Evolutionary conservation across 1,140 invertebrate species (phyloP).

Genomic region (Meloidogyne hapla): DNA sequence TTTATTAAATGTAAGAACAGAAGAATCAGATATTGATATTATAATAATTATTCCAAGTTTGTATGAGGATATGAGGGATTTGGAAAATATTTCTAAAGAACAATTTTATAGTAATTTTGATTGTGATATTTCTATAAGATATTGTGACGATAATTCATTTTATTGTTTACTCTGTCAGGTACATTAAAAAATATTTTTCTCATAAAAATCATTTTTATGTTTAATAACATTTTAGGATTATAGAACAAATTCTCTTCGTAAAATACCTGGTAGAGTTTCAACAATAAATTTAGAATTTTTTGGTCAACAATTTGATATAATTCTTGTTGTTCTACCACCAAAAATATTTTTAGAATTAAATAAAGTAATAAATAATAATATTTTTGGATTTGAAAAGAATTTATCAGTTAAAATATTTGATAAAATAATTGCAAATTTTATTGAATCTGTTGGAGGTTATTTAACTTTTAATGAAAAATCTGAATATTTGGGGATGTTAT

Average conservation of each 20-base stretch:
- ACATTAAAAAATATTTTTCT: too few species aligned
- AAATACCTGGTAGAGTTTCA: background rate
- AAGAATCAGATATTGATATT: conserved; percentile 6
- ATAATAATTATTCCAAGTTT: background rate
- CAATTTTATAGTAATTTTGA: conserved; percentile 1
- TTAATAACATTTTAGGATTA: background rate
- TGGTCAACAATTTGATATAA: background rate
- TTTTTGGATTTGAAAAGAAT: background rate
- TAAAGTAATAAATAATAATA: background rate
- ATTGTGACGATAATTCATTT: too few species aligned
- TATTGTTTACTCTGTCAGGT: background rate
- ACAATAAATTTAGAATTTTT: background rate
- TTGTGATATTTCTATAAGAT: background rate
- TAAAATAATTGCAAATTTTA: background rate
- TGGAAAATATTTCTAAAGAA: background rate
- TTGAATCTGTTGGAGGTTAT: background rate
- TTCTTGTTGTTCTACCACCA: background rate
- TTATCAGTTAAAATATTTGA: background rate
- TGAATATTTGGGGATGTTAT: background rate
- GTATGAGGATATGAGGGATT: background rate
- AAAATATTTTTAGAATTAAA: background rate
- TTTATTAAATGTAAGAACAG: background rate
- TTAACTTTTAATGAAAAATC: background rate
- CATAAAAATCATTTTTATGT: too few species aligned
- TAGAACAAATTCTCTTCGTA: background rate